Evolutionary conservation across 1,140 invertebrate genomes (phyloP), one percentile per base, ranked within the genome.

Genomic region (Hormaphis cornu): DNA sequence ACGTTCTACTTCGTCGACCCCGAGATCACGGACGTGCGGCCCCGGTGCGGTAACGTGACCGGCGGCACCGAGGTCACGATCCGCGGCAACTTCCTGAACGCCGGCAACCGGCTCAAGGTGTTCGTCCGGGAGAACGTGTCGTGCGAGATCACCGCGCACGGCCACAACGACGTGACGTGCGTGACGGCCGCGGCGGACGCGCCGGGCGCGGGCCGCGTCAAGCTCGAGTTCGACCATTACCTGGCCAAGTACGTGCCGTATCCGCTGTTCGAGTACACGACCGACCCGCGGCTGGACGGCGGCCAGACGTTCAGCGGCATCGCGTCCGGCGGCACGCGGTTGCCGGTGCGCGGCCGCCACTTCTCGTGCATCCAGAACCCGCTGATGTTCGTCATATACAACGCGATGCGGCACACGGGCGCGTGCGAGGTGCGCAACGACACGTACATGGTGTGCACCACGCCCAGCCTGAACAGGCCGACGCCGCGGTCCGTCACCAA

Each of bases 51-150:
- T 0, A 96, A 96, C 1, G 83, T 87, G 71, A 94, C 93, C 37
- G 97, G 96, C 14, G 96, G 96, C 9, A 98, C 95, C 3, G 84
- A 84, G 71, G 78, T 98, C 37, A 87, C 83, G 66, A 95, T 98
- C 71, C 88, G 85, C 71, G 97, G 97, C 8, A 84, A 87, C 71
- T 89, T 95, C 79, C 87, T 99, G 83, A 93, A 98, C 79, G 92
- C 95, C 44, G 97, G 97, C 20, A 94, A 91, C 76, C 86, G 86
- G 52, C 93, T 93, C 73, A 85, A 87, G 75, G 94, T 95, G 0
- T 90, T 87, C 76, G 89, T 98, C 69, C 91, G 91, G 76, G 87
- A 90, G 53, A 95, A 98, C 78, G 81, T 91, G 53, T 87, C 90
- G 1, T 98, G 95, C 79, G 83, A 85, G 74, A 90, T 93, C 70